These are phyloP conservation scores for Gopherus flavomarginatus DNA, from an alignment of 2,113 vertebrate species.

Conservation along the genomic window DNA sequence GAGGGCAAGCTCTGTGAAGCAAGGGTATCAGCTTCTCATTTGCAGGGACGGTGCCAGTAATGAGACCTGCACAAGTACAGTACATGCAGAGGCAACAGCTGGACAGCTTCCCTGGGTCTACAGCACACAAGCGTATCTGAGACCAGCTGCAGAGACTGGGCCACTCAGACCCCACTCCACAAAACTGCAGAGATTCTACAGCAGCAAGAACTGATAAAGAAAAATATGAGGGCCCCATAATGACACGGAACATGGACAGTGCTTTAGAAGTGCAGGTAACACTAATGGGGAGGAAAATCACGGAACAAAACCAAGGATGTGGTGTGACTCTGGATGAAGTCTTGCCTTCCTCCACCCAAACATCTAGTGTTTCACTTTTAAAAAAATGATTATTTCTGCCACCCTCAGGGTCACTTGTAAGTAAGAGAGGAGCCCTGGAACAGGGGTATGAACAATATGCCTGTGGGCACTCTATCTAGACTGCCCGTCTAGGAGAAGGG, in stretches of 20 bases:
- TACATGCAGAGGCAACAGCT: background rate
- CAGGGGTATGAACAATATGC: background rate
- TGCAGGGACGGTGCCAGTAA: background rate
- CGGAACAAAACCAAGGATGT: background rate
- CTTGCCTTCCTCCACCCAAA: accelerated
- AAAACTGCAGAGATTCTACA: background rate
- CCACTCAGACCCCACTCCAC: background rate
- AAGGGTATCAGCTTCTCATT: background rate
- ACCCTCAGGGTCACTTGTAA: background rate
- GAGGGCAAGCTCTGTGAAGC: background rate
- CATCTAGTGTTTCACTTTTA: background rate
- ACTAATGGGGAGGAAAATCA: background rate
- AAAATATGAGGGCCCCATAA: background rate
- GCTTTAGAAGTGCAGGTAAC: background rate
- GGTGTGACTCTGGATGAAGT: background rate
- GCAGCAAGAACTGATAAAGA: background rate
- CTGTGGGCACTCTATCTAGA: background rate
- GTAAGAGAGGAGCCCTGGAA: background rate
- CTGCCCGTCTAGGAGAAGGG: background rate
- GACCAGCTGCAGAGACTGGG: background rate
- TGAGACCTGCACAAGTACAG: background rate
- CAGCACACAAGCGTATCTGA: background rate
- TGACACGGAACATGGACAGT: background rate
- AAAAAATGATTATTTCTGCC: background rate
- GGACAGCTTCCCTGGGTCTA: background rate